phyloP scores from a whole-genome alignment of 2,797 vertebrate species.

The Ptychobarbus kaznakovi region DNA sequence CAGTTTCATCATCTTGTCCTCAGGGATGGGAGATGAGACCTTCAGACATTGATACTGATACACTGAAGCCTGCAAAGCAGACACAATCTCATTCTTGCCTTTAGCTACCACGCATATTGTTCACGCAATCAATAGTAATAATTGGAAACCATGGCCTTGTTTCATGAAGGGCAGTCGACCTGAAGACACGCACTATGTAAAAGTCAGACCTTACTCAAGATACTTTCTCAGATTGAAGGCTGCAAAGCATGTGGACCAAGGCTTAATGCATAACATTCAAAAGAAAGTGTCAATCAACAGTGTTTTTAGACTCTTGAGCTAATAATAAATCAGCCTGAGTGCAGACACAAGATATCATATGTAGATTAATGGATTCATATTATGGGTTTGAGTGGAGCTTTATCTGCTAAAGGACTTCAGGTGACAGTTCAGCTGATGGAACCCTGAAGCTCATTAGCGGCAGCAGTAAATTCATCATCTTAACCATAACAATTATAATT shows the following conservation, averaged over 20 bases:
- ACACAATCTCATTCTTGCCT: constrained; percentile 36
- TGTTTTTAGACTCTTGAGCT: not conserved
- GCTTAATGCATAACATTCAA: not conserved
- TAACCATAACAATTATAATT: not conserved
- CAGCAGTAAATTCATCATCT: constrained; percentile 9
- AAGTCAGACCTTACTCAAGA: not conserved
- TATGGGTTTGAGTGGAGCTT: constrained; percentile 3
- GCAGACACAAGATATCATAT: not conserved
- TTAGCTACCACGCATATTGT: constrained; percentile 27
- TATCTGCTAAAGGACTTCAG: constrained; percentile 9
- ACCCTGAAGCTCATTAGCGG: not conserved
- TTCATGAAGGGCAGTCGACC: constrained; percentile 31
- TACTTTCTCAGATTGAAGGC: constrained; percentile 10
- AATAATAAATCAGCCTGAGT: not conserved
- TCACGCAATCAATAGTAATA: constrained; percentile 52
- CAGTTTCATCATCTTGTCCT: constrained; percentile 37
- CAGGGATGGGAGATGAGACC: constrained; percentile 21
- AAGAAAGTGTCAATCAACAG: not conserved
- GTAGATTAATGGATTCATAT: not conserved
- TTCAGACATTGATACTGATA: constrained; percentile 34
- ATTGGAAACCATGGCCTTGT: constrained; percentile 38
- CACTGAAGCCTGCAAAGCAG: constrained; percentile 27
- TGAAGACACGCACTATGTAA: constrained; percentile 14
- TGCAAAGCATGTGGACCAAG: not conserved
- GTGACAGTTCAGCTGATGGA: constrained; percentile 1